Conservation (phyloP, 2,113 vertebrate genomes). For the Amia ocellicauda region DNA sequence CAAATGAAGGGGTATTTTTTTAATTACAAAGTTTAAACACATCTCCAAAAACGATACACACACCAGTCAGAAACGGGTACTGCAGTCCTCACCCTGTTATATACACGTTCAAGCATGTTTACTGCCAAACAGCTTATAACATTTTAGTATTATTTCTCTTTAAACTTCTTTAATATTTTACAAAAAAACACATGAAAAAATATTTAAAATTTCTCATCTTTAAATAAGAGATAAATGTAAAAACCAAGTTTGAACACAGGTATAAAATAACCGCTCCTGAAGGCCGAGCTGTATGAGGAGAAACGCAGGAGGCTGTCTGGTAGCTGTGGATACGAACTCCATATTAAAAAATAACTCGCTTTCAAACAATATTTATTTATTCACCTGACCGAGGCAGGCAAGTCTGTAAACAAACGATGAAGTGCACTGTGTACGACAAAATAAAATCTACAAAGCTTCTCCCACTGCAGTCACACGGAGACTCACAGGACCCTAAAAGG, state of each 20-base stretch:
- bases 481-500: slow-evolving; percentile 50
- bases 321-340: slow-evolving; percentile 62
- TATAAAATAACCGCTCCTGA: slow-evolving; percentile 76
- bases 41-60: slow-evolving; percentile 86
- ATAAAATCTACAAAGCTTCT: slow-evolving; percentile 64
- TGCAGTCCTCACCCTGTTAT: slow-evolving; percentile 76
- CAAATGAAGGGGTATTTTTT: slow-evolving; percentile 92
- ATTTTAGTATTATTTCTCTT: slow-evolving; percentile 75
- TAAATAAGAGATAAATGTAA: slow-evolving; percentile 91
- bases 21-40: slow-evolving; percentile 99
- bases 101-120: slow-evolving; percentile 83
- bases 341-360: slow-evolving; percentile 87
- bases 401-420: slow-evolving; percentile 82
- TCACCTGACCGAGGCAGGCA: slow-evolving; percentile 72
- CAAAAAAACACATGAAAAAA: slow-evolving; percentile 84
- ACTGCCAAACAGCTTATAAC: slow-evolving; percentile 83
- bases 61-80: slow-evolving; percentile 89
- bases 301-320: slow-evolving; percentile 49
- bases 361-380: slow-evolving; percentile 72
- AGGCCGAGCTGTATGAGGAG: slow-evolving; percentile 68
- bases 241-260: slow-evolving; percentile 74
- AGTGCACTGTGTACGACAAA: slow-evolving; percentile 45
- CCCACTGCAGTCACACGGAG: slow-evolving; percentile 33
- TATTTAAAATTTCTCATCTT: slow-evolving; percentile 87
- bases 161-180: slow-evolving; percentile 82